Conservation (phyloP, 1,140 invertebrate genomes). For the Papilio aristodemus region DNA sequence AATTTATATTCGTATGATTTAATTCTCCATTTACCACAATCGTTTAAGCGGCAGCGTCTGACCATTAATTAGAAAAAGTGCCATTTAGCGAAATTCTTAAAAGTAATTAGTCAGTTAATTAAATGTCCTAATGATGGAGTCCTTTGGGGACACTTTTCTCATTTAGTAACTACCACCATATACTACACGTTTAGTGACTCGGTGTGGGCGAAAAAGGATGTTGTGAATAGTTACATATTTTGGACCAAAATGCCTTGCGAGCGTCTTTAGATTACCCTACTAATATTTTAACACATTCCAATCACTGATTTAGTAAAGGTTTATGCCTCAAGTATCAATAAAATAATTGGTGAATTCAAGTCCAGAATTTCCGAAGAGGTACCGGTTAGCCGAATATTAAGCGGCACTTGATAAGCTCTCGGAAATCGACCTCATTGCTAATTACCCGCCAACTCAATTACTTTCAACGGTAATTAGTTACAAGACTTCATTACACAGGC, state of each 20-base stretch:
- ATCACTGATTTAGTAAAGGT: background rate
- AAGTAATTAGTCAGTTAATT: background rate
- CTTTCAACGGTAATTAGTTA: conserved; percentile 30
- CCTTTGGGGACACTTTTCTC: background rate
- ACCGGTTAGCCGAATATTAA: conserved; percentile 19
- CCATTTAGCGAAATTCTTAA: background rate
- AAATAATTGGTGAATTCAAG: background rate
- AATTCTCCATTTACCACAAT: background rate
- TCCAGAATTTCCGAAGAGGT: background rate
- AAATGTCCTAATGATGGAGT: background rate
- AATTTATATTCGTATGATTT: background rate
- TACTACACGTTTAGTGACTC: background rate
- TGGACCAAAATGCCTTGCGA: no score
- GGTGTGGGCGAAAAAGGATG: no score
- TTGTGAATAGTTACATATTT: no score
- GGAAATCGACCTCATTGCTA: conserved; percentile 30
- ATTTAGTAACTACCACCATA: background rate
- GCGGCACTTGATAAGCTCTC: conserved; percentile 16
- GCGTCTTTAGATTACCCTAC: no score
- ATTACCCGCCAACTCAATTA: conserved; percentile 31
- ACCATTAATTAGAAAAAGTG: background rate
- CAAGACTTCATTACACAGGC: conserved; percentile 26
- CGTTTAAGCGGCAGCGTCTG: background rate
- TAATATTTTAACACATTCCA: no score
- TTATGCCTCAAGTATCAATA: background rate